Evolutionary conservation across 2,113 vertebrate genomes (phyloP), one percentile per base, ranked within the genome.

Genomic region (Alaudala cheleensis): DNA sequence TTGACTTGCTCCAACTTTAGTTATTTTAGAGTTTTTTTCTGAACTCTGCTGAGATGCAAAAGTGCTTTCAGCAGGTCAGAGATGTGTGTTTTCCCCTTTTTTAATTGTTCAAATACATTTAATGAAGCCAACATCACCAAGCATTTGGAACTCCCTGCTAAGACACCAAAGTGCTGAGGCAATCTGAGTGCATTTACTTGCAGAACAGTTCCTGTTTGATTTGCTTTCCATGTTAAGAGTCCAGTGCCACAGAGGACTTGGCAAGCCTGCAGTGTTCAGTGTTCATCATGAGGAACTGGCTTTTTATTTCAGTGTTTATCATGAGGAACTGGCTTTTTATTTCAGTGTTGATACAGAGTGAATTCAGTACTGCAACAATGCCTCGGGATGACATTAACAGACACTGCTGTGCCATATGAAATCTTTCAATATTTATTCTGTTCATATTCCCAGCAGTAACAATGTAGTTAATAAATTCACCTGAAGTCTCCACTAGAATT

Each of bases 381-480:
- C 60, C 88, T 85, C 74, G 33, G 79, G 64, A 96, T 94, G 90
- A 90, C 72, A 74, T 70, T 88, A 86, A 88, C 58, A 93, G 89
- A 64, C 70, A 70, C 78, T 74, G 58, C 74, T 62, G 58, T 70
- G 74, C 90, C 85, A 90, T 62, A 73, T 29, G 64, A 83, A 94
- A 88, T 66, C 64, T 84, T 90, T 67, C 85, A 90, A 54, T 96
- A 92, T 96, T 92, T 94, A 94, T 90, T 95, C 90, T 78, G 54
- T 83, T 93, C 93, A 90, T 93, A 95, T 78, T 90, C 90, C 79
- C 86, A 49, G 76, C 79, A 96, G 76, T 81, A 92, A 92, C 71
- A 88, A 73, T 28, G 37, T 53, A 84, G 83, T 94, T 92, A 90
- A 95, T 95, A 93, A 94, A 96, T 95, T 90, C 91, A 93, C 90